These are phyloP conservation scores for Tribolium castaneum DNA, from an alignment of 1,140 invertebrate species.

Conservation along the genomic window DNA sequence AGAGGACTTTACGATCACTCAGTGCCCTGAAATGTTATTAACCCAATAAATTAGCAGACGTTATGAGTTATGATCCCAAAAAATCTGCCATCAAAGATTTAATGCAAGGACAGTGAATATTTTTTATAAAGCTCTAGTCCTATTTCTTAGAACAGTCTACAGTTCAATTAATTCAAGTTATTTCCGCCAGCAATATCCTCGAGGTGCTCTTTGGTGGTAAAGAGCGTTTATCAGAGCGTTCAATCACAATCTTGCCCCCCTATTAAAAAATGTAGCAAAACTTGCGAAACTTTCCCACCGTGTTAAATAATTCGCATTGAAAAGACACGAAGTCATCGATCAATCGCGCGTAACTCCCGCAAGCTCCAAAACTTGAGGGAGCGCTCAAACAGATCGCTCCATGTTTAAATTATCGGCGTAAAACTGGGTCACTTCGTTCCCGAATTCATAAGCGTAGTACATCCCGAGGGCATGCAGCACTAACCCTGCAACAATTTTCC, in stretches of 20 bases:
- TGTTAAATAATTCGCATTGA: neutral
- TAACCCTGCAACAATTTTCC: neutral
- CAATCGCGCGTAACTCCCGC: neutral
- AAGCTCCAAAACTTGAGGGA: neutral
- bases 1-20: neutral
- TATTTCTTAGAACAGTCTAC: too few species aligned
- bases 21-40: neutral
- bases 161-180: too few species aligned
- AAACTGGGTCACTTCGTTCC: conserved; percentile 12
- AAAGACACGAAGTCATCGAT: neutral
- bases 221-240: neutral
- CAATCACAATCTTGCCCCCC: neutral
- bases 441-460: neutral
- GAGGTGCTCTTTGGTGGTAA: neutral
- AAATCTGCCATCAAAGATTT: neutral
- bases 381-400: neutral
- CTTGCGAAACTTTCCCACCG: neutral
- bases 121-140: too few species aligned
- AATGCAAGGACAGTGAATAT: too few species aligned
- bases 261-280: neutral
- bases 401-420: conserved; percentile 20
- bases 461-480: neutral
- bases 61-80: neutral
- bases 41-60: neutral
- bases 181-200: neutral